Conservation (phyloP, 53 echinoderm and acorn worm species). For the Echinarachnius parma region DNA sequence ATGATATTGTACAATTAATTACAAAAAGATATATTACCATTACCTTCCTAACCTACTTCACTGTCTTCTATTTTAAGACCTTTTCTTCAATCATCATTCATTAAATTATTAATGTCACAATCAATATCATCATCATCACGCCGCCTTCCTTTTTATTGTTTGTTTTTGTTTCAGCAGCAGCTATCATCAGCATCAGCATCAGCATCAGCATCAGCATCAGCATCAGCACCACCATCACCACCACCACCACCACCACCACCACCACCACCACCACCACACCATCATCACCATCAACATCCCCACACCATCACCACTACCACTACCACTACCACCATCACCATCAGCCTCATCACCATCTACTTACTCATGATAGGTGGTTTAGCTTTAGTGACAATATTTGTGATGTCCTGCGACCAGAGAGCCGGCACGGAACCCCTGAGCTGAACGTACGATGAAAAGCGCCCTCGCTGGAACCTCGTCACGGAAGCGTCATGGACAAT, state of each 20-base stretch:
- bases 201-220: background rate
- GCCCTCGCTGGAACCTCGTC: conserved; percentile 77
- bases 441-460: conserved; percentile 82
- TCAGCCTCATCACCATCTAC: conserved; percentile 1
- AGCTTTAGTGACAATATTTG: conserved; percentile 89
- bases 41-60: too few relatives aligned
- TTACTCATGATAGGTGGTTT: conserved; percentile 96
- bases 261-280: background rate
- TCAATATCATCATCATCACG: too few relatives aligned
- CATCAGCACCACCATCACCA: background rate
- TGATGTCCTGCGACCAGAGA: conserved; percentile 92
- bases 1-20: too few relatives aligned
- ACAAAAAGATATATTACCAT: too few relatives aligned
- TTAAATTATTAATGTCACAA: too few relatives aligned
- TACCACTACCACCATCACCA: background rate
- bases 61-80: too few relatives aligned
- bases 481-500: conserved; percentile 90
- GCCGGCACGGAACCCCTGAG: conserved; percentile 90
- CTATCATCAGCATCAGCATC: background rate
- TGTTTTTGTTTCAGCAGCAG: too few relatives aligned
- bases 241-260: background rate
- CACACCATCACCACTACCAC: background rate
- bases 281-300: background rate
- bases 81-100: too few relatives aligned
- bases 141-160: too few relatives aligned